These are phyloP conservation scores for Rhinopithecus roxellana DNA, from an alignment of 2,113 vertebrate genomes.

Conservation along the genomic window DNA sequence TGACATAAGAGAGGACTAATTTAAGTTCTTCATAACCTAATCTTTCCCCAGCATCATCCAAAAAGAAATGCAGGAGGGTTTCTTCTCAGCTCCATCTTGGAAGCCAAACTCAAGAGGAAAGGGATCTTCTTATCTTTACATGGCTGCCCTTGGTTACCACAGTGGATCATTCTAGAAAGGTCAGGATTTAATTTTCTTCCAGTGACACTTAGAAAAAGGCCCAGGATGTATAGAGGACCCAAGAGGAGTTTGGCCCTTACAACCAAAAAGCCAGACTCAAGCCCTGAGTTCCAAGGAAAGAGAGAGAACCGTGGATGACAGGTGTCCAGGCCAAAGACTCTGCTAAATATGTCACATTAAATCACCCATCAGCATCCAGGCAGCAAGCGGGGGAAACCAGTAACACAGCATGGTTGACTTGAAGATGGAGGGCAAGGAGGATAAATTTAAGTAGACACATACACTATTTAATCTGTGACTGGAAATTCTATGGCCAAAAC, in stretches of 20 bases:
- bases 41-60: background rate
- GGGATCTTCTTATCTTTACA: background rate
- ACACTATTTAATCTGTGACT: conserved; percentile 42
- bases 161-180: conserved; percentile 17
- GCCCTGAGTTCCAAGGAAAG: background rate
- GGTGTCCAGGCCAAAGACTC: background rate
- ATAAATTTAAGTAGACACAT: conserved; percentile 56
- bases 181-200: conserved; percentile 25
- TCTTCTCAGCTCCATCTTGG: conserved; percentile 22
- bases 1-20: background rate
- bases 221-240: background rate
- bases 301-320: background rate
- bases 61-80: background rate
- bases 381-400: background rate
- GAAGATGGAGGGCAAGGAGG: background rate
- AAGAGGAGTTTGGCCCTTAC: background rate
- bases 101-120: background rate
- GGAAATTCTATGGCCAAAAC: conserved; percentile 49
- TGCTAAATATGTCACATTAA: background rate
- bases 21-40: background rate
- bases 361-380: background rate
- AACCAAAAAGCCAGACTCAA: background rate
- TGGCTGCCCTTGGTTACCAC: background rate
- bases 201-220: background rate
- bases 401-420: background rate